Evolutionary conservation across 2,797 vertebrate genomes (phyloP), one percentile per base, ranked within the genome.

Genomic region (Hyperoplus lanceolatus): DNA sequence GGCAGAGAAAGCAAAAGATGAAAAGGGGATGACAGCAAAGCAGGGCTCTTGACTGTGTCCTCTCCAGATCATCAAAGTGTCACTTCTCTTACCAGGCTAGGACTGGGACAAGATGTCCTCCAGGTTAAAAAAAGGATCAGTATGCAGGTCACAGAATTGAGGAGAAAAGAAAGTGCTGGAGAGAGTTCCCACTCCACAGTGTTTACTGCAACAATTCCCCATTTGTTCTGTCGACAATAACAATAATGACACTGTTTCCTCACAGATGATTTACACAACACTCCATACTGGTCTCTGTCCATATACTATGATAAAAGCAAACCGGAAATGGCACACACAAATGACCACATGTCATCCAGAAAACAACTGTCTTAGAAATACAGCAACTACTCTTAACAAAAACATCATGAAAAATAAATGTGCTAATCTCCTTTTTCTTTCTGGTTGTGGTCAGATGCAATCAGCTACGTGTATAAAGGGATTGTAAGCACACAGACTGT

Each of bases 71-170:
- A 92, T 90, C 83, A 80, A 85, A 89, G 87, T 88, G 84, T 83
- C 92, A 86, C 75, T 82, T 82, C 77, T 83, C 78, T 82, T 78
- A 77, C 86, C 68, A 54, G 77, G 46, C 85, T 68, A 63, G 60
- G 81, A 83, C 79, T 73, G 82, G 87, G 82, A 90, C 87, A 86
- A 80, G 81, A 88, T 85, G 87, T 90, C 90, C 87, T 90, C 79
- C 89, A 86, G 91, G 92, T 92, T 89, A 72, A 86, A 91, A 92
- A 83, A 51, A 11, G 75, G 79, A 94, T 95, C 92, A 93, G 92
- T 92, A 94, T 94, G 90, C 93, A 91, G 90, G 91, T 91, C 93
- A 94, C 92, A 91, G 49, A 84, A 48, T 49, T 51, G 59, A 78
- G 46, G 63, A 84, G 84, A 39, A 70, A 82, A 61, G 73, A 77